Base-by-base conservation (phyloP, 2,113 vertebrate genomes). In the Empidonax traillii region DNA sequence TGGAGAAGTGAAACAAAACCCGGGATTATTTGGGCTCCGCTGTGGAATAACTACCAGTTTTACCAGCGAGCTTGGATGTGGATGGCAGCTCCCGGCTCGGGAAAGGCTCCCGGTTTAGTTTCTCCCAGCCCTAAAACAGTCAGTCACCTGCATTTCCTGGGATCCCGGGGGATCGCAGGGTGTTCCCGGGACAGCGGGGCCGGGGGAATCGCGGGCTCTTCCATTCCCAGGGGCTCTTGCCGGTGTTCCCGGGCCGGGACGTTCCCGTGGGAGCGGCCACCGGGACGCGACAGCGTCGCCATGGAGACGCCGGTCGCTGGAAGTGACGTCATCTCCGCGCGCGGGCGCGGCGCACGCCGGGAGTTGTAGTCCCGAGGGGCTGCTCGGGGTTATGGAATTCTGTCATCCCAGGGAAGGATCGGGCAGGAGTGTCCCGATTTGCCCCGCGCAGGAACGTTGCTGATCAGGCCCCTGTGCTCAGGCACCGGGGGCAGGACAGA, bases 311-410 rank as follows among this genome's bases (percentile, higher is more conserved):
- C 4, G 9, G 56, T 6, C 27, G 53, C 51, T 1, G 17, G 2
- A 0, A 0, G 2, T 20, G 41, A 0, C 14, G 52, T 1, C 23
- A 7, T 1, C 1, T 2, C 4, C 0, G 13, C 11, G 58, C 65
- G 46, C 41, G 25, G 33, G 19, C 14, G 69, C 33, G n/a, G 9
- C 7, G 59, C 61, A 18, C 22, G 51, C 51, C 6, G 77, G 89
- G 81, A 79, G 17, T 15, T 61, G 85, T 51, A 69, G 91, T 86
- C 47, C 14, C 4, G 7, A 6, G 0, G 6, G 33, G 9, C 8
- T 18, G 7, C 6, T 10, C 3, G 0, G 33, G 7, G 3, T 1
- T 0, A 3, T 0, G 46, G 78, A 10, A 31, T 62, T 83, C 39
- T 47, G 24, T 27, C 9, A 14, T 49, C 24, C n/a, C 21, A 4